These are phyloP conservation scores for Capitulum mitella DNA, from an alignment of 2,888 invertebrate species.

Conservation along the genomic window DNA sequence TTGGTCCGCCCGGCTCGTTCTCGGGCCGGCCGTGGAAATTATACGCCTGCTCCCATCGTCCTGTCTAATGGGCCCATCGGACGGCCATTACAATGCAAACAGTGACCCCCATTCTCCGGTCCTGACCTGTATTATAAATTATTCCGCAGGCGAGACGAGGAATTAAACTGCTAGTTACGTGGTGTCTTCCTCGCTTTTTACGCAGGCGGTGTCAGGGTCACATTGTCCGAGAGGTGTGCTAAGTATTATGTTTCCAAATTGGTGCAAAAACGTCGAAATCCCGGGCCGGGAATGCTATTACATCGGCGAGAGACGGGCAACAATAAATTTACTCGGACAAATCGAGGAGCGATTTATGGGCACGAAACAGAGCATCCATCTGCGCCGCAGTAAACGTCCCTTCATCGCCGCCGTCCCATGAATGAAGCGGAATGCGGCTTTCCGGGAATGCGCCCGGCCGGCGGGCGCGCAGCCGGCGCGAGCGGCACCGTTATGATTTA, in stretches of 20 bases:
- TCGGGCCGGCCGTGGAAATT: neutral
- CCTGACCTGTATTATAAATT: neutral
- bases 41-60: neutral
- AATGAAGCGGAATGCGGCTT: no score
- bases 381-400: no score
- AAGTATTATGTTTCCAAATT: slow-evolving; percentile 15
- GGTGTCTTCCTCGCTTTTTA: neutral
- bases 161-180: neutral
- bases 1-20: neutral
- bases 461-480: no score
- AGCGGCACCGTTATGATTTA: no score
- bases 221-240: neutral
- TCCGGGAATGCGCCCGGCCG: no score
- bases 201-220: neutral
- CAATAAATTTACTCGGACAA: slow-evolving; percentile 11
- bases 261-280: slow-evolving; percentile 6
- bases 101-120: neutral
- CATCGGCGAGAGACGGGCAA: neutral
- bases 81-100: neutral
- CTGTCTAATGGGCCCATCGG: neutral
- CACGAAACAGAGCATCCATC: no score
- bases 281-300: neutral
- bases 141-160: neutral
- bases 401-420: no score
- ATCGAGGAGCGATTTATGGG: neutral